Evolutionary conservation across 2,797 vertebrate species (phyloP).

Genomic region (Malurus leucopterus): DNA sequence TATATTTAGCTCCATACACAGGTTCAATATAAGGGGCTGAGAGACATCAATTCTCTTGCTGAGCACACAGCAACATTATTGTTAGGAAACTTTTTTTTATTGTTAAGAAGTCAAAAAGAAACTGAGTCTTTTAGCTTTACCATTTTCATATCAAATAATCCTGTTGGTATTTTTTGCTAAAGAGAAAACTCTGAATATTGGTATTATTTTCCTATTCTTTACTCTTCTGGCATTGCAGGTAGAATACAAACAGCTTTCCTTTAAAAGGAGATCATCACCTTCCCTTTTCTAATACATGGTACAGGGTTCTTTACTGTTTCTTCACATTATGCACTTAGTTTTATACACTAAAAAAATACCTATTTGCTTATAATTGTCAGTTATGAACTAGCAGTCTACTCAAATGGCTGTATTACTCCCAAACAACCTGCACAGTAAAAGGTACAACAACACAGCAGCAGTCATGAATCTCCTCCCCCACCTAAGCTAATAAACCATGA

Average conservation of each 20-base stretch:
- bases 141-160: not conserved
- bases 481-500: not conserved
- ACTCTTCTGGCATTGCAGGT: not conserved
- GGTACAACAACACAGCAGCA: not conserved
- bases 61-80: rapidly evolving
- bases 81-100: not conserved
- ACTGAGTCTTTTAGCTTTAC: not conserved
- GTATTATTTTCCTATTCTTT: not conserved
- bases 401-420: not conserved
- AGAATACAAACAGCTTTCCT: not conserved
- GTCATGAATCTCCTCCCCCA: not conserved
- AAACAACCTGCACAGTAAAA: not conserved
- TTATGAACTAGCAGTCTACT: not conserved
- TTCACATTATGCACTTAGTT: not conserved
- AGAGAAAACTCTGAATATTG: not conserved
- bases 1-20: not conserved
- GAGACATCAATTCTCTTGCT: not conserved
- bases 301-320: not conserved
- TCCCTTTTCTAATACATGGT: not conserved
- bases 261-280: not conserved
- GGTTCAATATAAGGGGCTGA: not conserved
- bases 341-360: not conserved
- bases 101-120: not conserved
- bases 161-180: not conserved
- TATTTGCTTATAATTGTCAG: rapidly evolving